Conservation (phyloP, 2,888 invertebrate species). For the Orthonevra nobilis region DNA sequence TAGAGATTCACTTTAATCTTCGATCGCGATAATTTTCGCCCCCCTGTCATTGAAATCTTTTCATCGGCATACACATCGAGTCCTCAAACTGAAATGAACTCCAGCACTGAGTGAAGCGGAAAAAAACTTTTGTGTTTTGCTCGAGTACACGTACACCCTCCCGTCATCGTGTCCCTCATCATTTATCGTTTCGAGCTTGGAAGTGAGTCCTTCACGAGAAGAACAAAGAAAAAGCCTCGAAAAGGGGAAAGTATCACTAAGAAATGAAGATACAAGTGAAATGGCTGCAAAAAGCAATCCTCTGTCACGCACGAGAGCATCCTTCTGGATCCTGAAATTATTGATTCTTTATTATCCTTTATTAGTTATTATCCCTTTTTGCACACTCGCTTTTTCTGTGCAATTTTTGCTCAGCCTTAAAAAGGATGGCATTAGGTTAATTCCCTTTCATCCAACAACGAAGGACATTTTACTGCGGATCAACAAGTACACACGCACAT, state of each 20-base stretch:
- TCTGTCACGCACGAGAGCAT: neutral
- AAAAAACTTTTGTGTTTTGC: slow-evolving; percentile 26
- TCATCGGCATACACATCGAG: slow-evolving; percentile 3
- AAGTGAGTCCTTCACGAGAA: slow-evolving; percentile 35
- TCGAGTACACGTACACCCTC: neutral
- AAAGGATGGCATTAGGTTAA: slow-evolving; percentile 40
- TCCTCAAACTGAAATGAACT: slow-evolving; percentile 9
- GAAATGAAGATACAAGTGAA: slow-evolving; percentile 36
- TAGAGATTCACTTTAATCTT: slow-evolving; percentile 48
- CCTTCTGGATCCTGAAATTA: slow-evolving; percentile 16
- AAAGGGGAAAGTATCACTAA: slow-evolving; percentile 8
- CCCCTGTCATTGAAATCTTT: slow-evolving; percentile 42
- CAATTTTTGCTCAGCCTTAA: slow-evolving; percentile 42
- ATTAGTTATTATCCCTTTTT: slow-evolving; percentile 49
- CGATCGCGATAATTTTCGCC: slow-evolving; percentile 44
- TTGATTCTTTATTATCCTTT: slow-evolving; percentile 62
- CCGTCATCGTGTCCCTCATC: neutral
- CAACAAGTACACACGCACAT: slow-evolving; percentile 46
- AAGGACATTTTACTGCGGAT: slow-evolving; percentile 2
- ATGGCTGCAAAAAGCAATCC: slow-evolving; percentile 39
- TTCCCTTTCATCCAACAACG: slow-evolving; percentile 38
- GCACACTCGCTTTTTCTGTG: slow-evolving; percentile 34
- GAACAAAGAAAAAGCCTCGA: slow-evolving; percentile 32
- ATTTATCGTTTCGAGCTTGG: slow-evolving; percentile 12
- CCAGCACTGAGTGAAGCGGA: neutral